Evolutionary conservation across 2,888 invertebrate species (phyloP).

Genomic region (Ctena decussata): DNA sequence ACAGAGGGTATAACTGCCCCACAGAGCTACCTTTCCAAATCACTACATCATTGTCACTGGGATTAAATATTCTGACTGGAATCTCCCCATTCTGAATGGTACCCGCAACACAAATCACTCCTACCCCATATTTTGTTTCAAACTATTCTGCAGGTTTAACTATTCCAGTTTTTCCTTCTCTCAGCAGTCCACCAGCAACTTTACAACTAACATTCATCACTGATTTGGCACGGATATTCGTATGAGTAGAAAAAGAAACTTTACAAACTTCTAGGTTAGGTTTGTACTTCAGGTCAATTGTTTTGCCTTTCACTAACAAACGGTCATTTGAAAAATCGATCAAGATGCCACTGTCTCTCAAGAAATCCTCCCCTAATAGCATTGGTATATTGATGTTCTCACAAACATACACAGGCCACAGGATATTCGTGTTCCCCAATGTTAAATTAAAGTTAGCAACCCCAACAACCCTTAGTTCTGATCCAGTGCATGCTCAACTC

Average conservation of each 20-base stretch:
- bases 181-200: neutral
- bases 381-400: neutral
- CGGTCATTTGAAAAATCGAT: slow-evolving; percentile 3
- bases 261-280: neutral
- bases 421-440: neutral
- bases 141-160: neutral
- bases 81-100: neutral
- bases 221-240: neutral
- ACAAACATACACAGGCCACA: slow-evolving; percentile 5
- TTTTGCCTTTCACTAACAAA: neutral
- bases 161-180: neutral
- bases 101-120: slow-evolving; percentile 2
- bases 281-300: neutral
- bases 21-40: slow-evolving; percentile 21
- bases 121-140: neutral
- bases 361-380: slow-evolving; percentile 15
- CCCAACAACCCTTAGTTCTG: too few relatives aligned
- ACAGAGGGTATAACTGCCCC: neutral
- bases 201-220: slow-evolving; percentile 3
- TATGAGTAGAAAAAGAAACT: neutral
- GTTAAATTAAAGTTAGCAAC: too few relatives aligned
- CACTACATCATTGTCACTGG: neutral
- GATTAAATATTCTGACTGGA: neutral
- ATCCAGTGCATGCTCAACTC: neutral
- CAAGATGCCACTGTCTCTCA: neutral